Percentiles rank a stretch among this genome's conserved stretches.
phyloP scores from a whole-genome alignment of 2,888 invertebrate genomes.

The Marasmarcha lunaedactyla region DNA sequence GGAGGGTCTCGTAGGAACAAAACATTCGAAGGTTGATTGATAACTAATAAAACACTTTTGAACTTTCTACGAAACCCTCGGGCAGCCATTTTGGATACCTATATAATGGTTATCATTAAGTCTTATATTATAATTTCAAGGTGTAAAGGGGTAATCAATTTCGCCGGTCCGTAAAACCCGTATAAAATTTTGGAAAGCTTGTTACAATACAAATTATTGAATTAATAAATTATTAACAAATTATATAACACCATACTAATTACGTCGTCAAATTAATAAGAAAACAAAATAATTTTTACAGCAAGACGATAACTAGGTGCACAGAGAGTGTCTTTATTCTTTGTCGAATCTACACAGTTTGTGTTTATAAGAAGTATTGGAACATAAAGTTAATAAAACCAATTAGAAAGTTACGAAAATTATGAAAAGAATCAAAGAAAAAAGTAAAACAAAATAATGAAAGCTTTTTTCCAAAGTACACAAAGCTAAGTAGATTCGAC shows the following conservation, averaged over 20 bases:
- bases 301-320: slow-evolving; percentile 70
- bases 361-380: slow-evolving; percentile 22
- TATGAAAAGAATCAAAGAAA: slow-evolving; percentile 16
- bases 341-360: slow-evolving; percentile 46
- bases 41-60: slow-evolving; percentile 15
- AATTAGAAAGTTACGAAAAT: slow-evolving; percentile 15
- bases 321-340: slow-evolving; percentile 51
- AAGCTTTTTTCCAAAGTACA: slow-evolving; percentile 13
- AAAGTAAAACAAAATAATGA: background rate
- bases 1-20: slow-evolving; percentile 53
- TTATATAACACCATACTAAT: slow-evolving; percentile 36
- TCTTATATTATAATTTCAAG: too few relatives aligned
- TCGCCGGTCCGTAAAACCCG: background rate
- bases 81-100: slow-evolving; percentile 12
- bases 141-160: background rate
- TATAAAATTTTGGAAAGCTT: too few relatives aligned
- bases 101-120: too few relatives aligned
- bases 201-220: background rate
- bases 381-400: too few relatives aligned
- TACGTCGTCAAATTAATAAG: slow-evolving; percentile 62
- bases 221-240: slow-evolving; percentile 1
- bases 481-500: slow-evolving; percentile 39
- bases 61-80: slow-evolving; percentile 51
- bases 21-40: slow-evolving; percentile 10
- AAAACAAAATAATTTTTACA: slow-evolving; percentile 62